Base-by-base conservation (phyloP, 2,797 vertebrate genomes). In the Craterocephalus amniculus region DNA sequence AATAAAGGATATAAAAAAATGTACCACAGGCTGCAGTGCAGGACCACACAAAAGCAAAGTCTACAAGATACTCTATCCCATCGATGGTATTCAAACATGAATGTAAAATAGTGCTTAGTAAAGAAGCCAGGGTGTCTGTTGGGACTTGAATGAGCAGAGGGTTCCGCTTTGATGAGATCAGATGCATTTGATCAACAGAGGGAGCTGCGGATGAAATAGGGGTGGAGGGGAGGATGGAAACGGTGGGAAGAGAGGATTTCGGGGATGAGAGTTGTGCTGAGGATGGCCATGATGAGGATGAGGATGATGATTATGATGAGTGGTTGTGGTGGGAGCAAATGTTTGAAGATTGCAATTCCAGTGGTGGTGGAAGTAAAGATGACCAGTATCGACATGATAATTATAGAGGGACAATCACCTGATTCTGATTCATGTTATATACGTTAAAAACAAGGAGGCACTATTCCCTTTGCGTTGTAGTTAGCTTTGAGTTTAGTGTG, bases 131-230 rank as follows among this genome's bases (percentile, higher is more conserved):
- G 81, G 63, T 85, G 89, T 91, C 90, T 91, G 86, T 64, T 80
- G 89, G 85, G 90, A 89, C 86, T 89, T 90, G 87, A 91, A 87
- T 91, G 82, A 90, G 91, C 89, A 89, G 86, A 88, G 89, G 38
- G 88, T 88, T 87, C 85, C 24, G 89, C 90, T 93, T 93, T 93
- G 90, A 93, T 93, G 92, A 91, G 91, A 88, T 90, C 90, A 89
- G 85, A 91, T 91, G 90, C 87, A 91, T 91, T 91, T 92, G 89
- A 91, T 91, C 87, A 92, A 91, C 89, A 91, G 89, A 89, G 87
- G 84, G 88, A 91, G 88, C 81, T 84, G 81, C 65, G 80, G 91
- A 92, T 92, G 84, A 91, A 92, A 92, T 88, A 68, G 52, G 80
- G 73, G 54, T 32, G 78, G 58, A 34, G 56, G 76, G 63, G 67